Evolutionary conservation across 2,797 vertebrate species (phyloP).

Genomic region (Pangasius mekongensis): DNA sequence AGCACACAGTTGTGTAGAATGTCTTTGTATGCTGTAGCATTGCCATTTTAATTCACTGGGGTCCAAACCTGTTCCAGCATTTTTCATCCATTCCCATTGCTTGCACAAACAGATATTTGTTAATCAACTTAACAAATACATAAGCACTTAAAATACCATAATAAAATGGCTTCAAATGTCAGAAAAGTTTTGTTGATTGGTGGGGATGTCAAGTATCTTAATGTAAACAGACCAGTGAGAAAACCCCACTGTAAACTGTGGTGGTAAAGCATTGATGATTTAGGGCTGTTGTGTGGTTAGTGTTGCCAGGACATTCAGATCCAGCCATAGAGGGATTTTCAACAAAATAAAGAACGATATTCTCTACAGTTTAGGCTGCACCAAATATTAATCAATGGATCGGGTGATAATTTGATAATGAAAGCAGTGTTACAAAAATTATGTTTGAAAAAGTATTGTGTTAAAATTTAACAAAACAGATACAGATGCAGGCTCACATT

Average conservation of each 20-base stretch:
- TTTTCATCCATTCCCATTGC: neutral
- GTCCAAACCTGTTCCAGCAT: neutral
- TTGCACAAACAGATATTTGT: neutral
- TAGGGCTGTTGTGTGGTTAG: neutral
- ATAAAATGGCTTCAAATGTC: neutral
- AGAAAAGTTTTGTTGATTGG: neutral
- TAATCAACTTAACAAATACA: neutral
- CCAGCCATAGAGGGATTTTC: neutral
- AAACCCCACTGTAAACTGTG: neutral
- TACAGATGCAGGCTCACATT: neutral
- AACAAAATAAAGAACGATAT: neutral
- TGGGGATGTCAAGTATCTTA: neutral
- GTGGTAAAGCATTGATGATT: neutral
- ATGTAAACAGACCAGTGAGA: neutral
- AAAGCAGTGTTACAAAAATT: neutral
- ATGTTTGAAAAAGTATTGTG: neutral
- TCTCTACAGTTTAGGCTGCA: too few relatives aligned
- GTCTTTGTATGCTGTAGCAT: neutral
- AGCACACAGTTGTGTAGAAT: neutral
- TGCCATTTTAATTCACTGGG: neutral
- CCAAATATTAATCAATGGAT: too few relatives aligned
- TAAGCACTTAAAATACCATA: neutral
- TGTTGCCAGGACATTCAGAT: neutral
- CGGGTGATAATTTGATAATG: too few relatives aligned
- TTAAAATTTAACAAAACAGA: neutral